Evolutionary conservation across 2,888 invertebrate genomes (phyloP), one percentile per base, ranked within the genome.

Genomic region (Netelia melanura): DNA sequence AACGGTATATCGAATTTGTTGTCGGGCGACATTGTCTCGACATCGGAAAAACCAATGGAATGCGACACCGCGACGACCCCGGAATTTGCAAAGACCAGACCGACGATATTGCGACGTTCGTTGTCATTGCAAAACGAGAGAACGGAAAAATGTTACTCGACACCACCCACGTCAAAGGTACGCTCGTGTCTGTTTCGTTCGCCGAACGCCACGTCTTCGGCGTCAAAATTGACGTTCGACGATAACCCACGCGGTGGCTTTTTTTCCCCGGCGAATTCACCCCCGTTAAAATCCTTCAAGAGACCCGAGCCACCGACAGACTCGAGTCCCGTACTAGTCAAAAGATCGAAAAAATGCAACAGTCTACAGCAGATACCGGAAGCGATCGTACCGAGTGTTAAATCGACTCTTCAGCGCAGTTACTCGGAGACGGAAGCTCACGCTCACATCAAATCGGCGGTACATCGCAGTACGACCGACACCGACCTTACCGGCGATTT

Each of bases 401-500:
- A 95, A 84, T 95, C 95, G 0, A 90, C 94, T 1, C 90, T 96
- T 76, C 95, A 96, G 87, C 94, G 97, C 71, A 96, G 96, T 30
- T 95, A 96, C 88, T 98, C 98, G 0, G 97, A 97, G 87, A 97
- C 97, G 67, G 98, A 98, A 91, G 96, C 97, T 0, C 93, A 94
- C 75, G 91, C 91, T 2, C 90, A 91, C 21, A 93, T 94, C 14
- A 93, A 94, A 70, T 92, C 91, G 2, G 94, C 94, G 0, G 89
- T 94, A 30, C 91, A 91, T 65, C 91, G 94, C 0, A 94, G 97
- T 44, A 94, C 95, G 1, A 94, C 95, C 5, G 96, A 97, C 85
- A 96, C 97, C 0, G 97, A 97, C 91, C 94, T 98, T 6, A 98
- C 98, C 77, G 98, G 98, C 0, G 98, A 98, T 93, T 98, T 97